Evolutionary conservation across 2,797 vertebrate genomes (phyloP).

Genomic region (Cygnus olor): DNA sequence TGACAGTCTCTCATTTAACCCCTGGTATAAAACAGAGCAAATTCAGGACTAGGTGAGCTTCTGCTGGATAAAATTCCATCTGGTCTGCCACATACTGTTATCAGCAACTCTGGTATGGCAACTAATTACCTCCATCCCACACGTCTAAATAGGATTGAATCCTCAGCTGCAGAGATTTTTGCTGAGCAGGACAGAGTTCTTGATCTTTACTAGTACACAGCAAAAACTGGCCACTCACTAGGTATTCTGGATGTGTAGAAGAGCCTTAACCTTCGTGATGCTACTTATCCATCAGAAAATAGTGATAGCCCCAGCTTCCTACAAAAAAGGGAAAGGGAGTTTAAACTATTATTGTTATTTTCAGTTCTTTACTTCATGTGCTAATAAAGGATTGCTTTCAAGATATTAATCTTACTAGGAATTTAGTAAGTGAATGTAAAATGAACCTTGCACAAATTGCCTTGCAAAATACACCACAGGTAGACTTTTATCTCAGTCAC

Average conservation of each 20-base stretch:
- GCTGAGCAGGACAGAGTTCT: background rate
- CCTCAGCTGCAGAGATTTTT: background rate
- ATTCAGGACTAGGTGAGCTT: background rate
- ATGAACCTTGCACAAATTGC: background rate
- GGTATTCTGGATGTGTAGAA: background rate
- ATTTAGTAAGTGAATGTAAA: background rate
- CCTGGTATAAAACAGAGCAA: background rate
- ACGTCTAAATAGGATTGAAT: background rate
- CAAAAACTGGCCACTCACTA: background rate
- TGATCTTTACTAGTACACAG: background rate
- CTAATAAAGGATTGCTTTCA: background rate
- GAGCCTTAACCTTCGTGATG: background rate
- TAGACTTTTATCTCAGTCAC: background rate
- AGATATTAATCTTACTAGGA: background rate
- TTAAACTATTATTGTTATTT: background rate
- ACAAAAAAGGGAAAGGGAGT: background rate
- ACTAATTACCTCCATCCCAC: background rate
- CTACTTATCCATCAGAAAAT: background rate
- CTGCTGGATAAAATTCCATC: background rate
- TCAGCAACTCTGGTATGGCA: background rate
- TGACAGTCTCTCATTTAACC: background rate
- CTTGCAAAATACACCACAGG: background rate
- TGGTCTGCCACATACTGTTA: background rate
- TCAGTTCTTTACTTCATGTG: background rate
- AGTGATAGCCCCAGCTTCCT: background rate